Percentiles rank a stretch among this genome's conserved stretches.
phyloP scores from a whole-genome alignment of 2,797 vertebrate genomes.

The Danio kyathit region DNA sequence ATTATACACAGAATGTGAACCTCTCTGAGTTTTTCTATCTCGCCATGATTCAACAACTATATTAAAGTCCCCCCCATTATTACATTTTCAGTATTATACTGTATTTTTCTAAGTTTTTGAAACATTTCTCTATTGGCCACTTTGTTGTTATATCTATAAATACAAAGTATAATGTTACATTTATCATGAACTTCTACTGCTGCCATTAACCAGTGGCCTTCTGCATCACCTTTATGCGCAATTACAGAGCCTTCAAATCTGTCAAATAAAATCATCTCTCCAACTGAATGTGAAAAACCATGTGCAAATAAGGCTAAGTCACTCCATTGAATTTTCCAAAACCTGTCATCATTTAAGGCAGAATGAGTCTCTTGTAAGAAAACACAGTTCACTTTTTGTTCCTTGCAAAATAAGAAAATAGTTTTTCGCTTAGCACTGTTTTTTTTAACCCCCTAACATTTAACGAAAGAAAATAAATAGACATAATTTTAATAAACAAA shows the following conservation, averaged over 20 bases:
- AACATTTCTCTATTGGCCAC: neutral
- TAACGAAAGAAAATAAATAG: too few species aligned
- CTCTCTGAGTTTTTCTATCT: neutral
- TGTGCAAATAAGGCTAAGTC: neutral
- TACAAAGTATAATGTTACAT: neutral
- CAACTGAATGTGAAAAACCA: neutral
- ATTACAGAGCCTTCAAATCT: neutral
- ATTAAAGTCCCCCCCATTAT: conserved; percentile 15
- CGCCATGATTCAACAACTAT: neutral
- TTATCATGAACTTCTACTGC: too few species aligned
- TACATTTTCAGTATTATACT: neutral
- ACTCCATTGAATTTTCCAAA: neutral
- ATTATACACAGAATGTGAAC: neutral
- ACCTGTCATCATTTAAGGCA: neutral
- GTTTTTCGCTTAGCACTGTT: too few species aligned
- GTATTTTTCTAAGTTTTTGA: neutral
- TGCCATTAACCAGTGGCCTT: too few species aligned
- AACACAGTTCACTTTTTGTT: neutral
- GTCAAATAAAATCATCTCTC: neutral
- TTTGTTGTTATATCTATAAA: conserved; percentile 7
- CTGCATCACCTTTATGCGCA: too few species aligned
- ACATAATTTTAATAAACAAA: too few species aligned
- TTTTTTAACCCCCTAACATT: too few species aligned
- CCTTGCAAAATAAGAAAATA: too few species aligned
- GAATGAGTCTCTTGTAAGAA: neutral